Evolutionary conservation across 2,113 vertebrate genomes (phyloP), one percentile per base, ranked within the genome.

Genomic region (Dascyllus trimaculatus): DNA sequence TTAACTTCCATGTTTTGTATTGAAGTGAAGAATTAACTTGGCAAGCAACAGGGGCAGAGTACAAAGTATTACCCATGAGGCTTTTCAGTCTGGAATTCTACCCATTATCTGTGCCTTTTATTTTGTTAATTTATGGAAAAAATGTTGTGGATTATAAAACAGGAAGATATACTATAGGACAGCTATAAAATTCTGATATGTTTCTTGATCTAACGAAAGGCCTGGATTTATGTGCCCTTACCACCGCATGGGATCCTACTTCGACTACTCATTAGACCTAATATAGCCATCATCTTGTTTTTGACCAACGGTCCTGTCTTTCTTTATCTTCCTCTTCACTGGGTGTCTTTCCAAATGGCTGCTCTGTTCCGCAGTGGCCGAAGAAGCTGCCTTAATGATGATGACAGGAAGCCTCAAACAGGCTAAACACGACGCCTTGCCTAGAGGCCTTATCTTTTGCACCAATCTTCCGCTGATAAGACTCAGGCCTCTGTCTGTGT

Each of bases 401-500:
- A 93, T 93, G 92, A 93, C 92, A 92, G 92, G 92, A 93, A 90
- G 86, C 85, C 75, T 92, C 87, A 75, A 92, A 89, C 87, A 71
- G 85, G 88, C 92, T 89, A 87, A 89, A 93, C 75, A 74, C 71
- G 52, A 81, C 80, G 89, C 88, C 88, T 92, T 45, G 89, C 88
- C 89, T 89, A 24, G 74, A 87, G 89, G 88, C 87, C 83, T 92
- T 92, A 93, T 92, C 92, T 90, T 68, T 24, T 17, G 48, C 69
- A 56, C 72, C 80, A 75, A 93, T 93, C 91, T 91, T 74, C 82
- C 15, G 40, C 89, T 90, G 91, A 93, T 93, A 92, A 92, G 89
- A 74, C 75, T 85, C 75, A 40, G 79, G 77, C 83, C 75, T 82
- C 69, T 77, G 64, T 84, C 72, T 85, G 52, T 84, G 63, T 56